Evolutionary conservation across 2,113 vertebrate genomes (phyloP).

Genomic region (Xenus cinereus): DNA sequence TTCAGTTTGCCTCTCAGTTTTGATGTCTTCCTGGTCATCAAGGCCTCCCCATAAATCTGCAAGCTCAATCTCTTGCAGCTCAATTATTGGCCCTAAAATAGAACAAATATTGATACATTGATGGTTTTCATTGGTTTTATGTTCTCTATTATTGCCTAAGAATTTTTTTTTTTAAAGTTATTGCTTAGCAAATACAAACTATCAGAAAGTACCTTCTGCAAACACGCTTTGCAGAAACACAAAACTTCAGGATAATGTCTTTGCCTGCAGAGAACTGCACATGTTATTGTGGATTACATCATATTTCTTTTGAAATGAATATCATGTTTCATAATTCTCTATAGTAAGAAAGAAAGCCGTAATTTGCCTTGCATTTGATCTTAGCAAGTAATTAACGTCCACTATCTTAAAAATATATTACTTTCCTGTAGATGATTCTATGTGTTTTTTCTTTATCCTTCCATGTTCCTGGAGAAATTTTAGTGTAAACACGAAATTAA

Average conservation of each 20-base stretch:
- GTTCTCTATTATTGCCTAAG: not conserved
- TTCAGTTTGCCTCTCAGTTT: not conserved
- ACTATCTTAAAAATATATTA: not conserved
- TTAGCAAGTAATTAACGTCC: not conserved
- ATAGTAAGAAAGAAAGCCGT: not conserved
- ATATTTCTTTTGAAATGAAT: not conserved
- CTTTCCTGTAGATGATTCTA: not conserved
- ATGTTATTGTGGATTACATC: not conserved
- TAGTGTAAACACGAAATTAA: not conserved
- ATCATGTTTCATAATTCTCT: not conserved
- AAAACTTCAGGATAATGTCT: not conserved
- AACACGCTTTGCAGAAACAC: not conserved
- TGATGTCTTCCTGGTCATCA: not conserved
- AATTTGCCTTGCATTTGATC: not conserved
- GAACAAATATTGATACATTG: not conserved
- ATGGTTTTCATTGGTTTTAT: not conserved
- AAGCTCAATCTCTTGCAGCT: slow-evolving; percentile 70
- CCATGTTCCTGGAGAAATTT: not conserved
- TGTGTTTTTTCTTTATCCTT: not conserved
- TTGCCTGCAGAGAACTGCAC: not conserved
- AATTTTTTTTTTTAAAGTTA: not conserved
- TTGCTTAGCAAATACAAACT: not conserved
- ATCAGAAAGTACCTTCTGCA: not conserved
- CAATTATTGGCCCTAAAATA: slow-evolving; percentile 75
- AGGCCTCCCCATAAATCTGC: slow-evolving; percentile 70